Base-by-base conservation (phyloP, 1,140 invertebrate species). In the Zaprionus lachaisei region DNA sequence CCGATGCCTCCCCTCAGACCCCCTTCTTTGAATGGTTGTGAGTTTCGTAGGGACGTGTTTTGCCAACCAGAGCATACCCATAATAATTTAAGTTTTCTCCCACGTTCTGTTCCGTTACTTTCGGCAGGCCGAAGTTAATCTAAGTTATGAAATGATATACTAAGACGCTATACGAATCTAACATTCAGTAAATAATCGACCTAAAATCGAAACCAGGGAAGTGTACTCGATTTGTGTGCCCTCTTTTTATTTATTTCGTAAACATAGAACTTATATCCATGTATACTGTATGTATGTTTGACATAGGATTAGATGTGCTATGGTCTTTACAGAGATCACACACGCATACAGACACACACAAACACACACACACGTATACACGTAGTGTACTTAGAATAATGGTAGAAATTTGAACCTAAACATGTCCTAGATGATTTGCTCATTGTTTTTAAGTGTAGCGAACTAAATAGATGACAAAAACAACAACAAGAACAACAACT, bases 341-440 rank as follows among this genome's bases (percentile, higher is more conserved):
- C 12, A 62, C 14, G 44, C 41, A n/a, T 7, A 51, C 31, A 44
- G n/a, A 64, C 26, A 55, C 20, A 71, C n/a, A 63, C 41, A 26
- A 14, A 60, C 56, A 38, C 2, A 49, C 20, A 60, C 31, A 26
- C 15, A 67, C 38, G 26, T 34, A 26, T 49, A 31, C 12, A 67
- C 15, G 56, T 56, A 57, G 9, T 62, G 78, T 78, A 57, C 37
- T 66, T 76, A 82, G 68, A 64, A 41, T 41, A 72, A 69, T 66
- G 55, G 20, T 51, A 34, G n/a, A 66, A 61, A 37, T 65, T 47
- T n/a, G 51, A 68, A 72, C 49, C 56, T 17, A 38, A 68, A 62
- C 41, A 85, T 76, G 71, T 79, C 76, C 63, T 85, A 77, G 72
- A 78, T 83, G 72, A 71, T 85, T 79, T 90, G 86, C 84, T 90